A percentile compares a stretch with the other conserved stretches of the same genome.
Evolutionary conservation across 2,797 vertebrate species (phyloP).

Genomic region (Limosa lapponica): DNA sequence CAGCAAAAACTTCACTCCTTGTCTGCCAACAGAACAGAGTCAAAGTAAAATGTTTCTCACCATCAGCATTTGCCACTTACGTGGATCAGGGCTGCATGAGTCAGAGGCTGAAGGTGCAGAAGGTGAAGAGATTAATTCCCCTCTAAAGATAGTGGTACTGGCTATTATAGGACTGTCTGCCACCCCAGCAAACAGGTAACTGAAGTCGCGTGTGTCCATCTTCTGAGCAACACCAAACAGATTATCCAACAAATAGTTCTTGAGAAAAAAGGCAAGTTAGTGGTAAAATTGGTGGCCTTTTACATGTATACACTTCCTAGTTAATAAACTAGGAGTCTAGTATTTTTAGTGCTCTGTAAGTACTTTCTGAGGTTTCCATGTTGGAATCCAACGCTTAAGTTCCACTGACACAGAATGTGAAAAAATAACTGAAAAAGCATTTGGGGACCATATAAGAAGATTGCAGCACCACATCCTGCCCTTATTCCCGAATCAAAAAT

Average conservation of each 20-base stretch:
- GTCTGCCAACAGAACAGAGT: not conserved
- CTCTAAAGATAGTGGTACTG: not conserved
- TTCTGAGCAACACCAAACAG: not conserved
- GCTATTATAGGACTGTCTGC: not conserved
- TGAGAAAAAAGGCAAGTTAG: not conserved
- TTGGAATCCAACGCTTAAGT: not conserved
- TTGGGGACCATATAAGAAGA: not conserved
- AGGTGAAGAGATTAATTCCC: not conserved
- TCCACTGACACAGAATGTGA: not conserved
- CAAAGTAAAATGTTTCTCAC: not conserved
- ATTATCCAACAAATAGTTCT: not conserved
- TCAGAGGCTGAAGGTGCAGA: not conserved
- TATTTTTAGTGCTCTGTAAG: not conserved
- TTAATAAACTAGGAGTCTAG: not conserved
- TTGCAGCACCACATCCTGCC: not conserved
- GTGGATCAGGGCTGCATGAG: not conserved
- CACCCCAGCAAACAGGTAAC: not conserved
- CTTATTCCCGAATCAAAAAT: not conserved
- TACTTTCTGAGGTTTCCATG: not conserved
- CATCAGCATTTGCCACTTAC: not conserved
- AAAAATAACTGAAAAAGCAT: not conserved
- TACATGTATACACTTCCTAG: not conserved
- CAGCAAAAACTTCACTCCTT: not conserved
- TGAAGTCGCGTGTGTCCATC: fast-evolving
- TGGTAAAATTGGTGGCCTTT: not conserved